Conservation (phyloP, 2,113 vertebrate genomes). For the Stigmatopora argus region DNA sequence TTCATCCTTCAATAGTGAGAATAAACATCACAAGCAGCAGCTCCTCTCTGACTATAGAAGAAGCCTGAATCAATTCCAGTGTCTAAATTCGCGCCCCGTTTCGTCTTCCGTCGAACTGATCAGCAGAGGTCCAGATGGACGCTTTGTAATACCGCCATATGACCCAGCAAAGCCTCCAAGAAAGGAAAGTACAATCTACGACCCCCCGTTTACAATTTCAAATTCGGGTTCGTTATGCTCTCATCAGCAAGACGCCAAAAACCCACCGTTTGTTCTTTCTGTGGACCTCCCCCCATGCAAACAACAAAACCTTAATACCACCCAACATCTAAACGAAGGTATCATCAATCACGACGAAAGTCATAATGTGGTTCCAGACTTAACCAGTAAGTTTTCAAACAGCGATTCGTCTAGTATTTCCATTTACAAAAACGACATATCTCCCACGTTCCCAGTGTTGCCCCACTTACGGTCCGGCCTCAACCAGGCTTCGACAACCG, state of each 20-base stretch:
- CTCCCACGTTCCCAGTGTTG: slow-evolving; percentile 46
- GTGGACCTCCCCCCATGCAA: slow-evolving; percentile 62
- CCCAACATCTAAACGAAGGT: slow-evolving; percentile 16
- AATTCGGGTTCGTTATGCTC: slow-evolving; percentile 59
- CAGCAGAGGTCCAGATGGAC: slow-evolving; percentile 81
- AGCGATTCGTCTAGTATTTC: slow-evolving; percentile 39
- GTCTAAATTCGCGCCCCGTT: slow-evolving; percentile 28
- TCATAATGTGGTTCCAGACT: slow-evolving; percentile 33
- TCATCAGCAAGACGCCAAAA: slow-evolving; percentile 42
- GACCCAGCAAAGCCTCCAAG: slow-evolving; percentile 23
- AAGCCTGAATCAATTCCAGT: slow-evolving; percentile 41
- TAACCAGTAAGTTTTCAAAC: slow-evolving; percentile 48
- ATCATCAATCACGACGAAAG: slow-evolving; percentile 21
- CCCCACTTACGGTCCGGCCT: slow-evolving; percentile 48
- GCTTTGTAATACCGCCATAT: slow-evolving; percentile 70
- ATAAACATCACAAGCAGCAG: slow-evolving; percentile 29
- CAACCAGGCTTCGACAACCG: slow-evolving; percentile 34
- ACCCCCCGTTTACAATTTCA: slow-evolving; percentile 27
- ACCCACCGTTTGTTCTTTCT: slow-evolving; percentile 64
- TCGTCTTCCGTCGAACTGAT: slow-evolving; percentile 80
- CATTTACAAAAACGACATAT: slow-evolving; percentile 17
- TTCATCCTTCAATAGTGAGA: slow-evolving; percentile 49
- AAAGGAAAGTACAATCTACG: slow-evolving; percentile 30
- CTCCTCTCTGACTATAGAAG: slow-evolving; percentile 43
- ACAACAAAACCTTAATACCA: slow-evolving; percentile 7